Evolutionary conservation across 2,888 invertebrate genomes (phyloP).

Genomic region (Nomada fucata): DNA sequence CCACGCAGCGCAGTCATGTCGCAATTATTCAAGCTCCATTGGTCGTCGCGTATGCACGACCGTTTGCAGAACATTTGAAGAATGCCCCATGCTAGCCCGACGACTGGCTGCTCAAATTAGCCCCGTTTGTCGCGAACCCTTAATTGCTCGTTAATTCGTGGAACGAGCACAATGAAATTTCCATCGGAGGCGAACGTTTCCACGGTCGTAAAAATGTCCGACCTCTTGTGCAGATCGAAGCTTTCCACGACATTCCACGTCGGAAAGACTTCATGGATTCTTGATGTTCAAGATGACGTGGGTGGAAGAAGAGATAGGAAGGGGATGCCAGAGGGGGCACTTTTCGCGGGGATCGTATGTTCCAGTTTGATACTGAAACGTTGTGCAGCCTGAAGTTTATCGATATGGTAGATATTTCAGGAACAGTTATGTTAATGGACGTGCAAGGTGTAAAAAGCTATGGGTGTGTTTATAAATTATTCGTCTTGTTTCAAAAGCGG

Average conservation of each 20-base stretch:
- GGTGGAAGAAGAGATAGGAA: too few species aligned
- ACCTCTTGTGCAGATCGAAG: background rate
- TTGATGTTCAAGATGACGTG: background rate
- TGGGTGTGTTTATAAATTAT: background rate
- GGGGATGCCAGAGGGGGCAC: too few species aligned
- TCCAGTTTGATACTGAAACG: background rate
- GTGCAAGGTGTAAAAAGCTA: background rate
- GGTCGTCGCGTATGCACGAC: background rate
- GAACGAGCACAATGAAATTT: slow-evolving; percentile 33
- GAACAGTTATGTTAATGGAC: background rate
- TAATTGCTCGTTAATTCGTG: slow-evolving; percentile 57
- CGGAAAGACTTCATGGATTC: background rate
- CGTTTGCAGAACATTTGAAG: slow-evolving; percentile 30
- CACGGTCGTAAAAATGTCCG: slow-evolving; percentile 1
- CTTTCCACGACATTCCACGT: background rate
- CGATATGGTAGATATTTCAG: background rate
- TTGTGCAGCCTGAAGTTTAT: background rate
- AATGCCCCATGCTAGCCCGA: slow-evolving; percentile 16
- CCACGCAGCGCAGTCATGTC: slow-evolving; percentile 3
- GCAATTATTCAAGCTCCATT: slow-evolving; percentile 49
- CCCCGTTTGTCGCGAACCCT: slow-evolving; percentile 50
- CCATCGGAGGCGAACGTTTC: slow-evolving; percentile 29
- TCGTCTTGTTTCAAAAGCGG: background rate
- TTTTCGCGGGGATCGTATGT: background rate
- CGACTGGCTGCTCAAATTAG: slow-evolving; percentile 40